Base-by-base conservation (phyloP, 2,113 vertebrate species). In the Lutjanus erythropterus region DNA sequence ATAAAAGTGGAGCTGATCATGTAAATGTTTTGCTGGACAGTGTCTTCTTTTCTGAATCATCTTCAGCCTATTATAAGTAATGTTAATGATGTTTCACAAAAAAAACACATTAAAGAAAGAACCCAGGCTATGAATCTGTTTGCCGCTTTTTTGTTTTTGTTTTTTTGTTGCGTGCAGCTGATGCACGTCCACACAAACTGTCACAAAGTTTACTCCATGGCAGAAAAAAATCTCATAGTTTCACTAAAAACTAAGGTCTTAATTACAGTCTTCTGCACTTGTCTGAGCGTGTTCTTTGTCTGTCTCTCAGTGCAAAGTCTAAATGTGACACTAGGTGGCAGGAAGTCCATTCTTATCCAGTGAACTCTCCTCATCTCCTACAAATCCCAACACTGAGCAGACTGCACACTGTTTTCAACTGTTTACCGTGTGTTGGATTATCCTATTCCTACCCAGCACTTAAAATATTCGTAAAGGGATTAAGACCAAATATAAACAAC, bases 321-420 rank as follows among this genome's bases (percentile, higher is more conserved):
- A 44, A 50, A 66, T 31, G 6, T 21, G 21, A 62, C 92, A 89
- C 86, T 67, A 88, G 92, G 55, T 80, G 89, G 85, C 85, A 91
- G 88, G 1, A 90, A n/a, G 15, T 35, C 25, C 71, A 41, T 69
- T 78, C 33, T 50, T 37, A 61, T 21, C 3, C 18, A 31, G 14
- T 35, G 16, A 29, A 18, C 9, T 9, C 9, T 58, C 21, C 27
- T 56, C 11, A 11, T 41, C 14, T 44, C 44, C 21, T 53, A 12
- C 0, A 29, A 9, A 18, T 37, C 55, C 50, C 1, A 46, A 39
- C 31, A 19, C 37, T 35, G 35, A 5, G 5, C 3, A 12, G n/a
- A n/a, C n/a, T n/a, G n/a, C 3, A 44, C 18, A n/a, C 19, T 18
- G 23, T 52, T 37, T 37, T 61, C 2, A 50, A 41, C 37, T 19